Conservation (phyloP, 2,113 vertebrate species). For the Isichthys henryi region DNA sequence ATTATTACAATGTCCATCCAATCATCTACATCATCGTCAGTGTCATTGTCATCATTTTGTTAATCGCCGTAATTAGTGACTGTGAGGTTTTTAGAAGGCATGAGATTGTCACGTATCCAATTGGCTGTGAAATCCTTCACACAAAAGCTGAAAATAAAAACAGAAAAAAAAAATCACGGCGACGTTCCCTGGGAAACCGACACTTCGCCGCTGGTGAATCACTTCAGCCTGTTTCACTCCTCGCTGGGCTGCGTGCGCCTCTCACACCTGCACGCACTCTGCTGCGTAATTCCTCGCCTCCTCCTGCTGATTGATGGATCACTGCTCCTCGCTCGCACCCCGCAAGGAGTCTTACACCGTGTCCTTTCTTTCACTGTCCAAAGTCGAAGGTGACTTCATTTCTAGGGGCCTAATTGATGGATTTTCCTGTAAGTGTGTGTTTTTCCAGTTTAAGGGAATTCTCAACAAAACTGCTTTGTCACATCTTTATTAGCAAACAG, state of each 20-base stretch:
- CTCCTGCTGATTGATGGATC: background rate
- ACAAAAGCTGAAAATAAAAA: background rate
- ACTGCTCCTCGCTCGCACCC: background rate
- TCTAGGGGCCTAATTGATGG: background rate
- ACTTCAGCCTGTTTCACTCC: background rate
- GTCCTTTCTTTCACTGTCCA: background rate
- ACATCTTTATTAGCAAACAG: background rate
- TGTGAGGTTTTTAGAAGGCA: background rate
- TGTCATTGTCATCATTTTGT: background rate
- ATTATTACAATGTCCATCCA: background rate
- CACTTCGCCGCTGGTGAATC: background rate
- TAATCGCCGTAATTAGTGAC: background rate
- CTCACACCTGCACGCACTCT: background rate
- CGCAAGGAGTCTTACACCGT: background rate
- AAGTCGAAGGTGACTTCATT: background rate
- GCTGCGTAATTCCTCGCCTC: background rate
- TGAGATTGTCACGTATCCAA: background rate
- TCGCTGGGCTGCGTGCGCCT: background rate
- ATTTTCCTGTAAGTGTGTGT: background rate
- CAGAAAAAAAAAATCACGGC: background rate
- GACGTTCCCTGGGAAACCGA: background rate
- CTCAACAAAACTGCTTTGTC: background rate
- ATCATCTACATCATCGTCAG: slow-evolving; percentile 6
- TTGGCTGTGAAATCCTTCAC: background rate
- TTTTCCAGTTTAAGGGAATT: background rate